Evolutionary conservation across 2,888 invertebrate genomes (phyloP), one percentile per base, ranked within the genome.

Genomic region (Bombyx huttoni): DNA sequence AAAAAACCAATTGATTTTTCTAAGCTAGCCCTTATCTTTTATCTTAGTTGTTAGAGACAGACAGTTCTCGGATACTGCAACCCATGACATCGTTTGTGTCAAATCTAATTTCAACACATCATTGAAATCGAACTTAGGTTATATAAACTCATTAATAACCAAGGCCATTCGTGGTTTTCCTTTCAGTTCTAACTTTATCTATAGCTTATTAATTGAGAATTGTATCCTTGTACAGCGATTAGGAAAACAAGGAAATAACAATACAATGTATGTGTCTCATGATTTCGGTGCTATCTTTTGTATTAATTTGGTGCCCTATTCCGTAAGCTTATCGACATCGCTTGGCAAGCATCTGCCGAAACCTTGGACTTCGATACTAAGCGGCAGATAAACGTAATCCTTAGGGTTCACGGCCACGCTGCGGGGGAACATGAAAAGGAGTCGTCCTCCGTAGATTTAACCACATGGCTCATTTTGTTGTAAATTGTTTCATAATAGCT

Each of bases 321-420:
- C 58, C 57, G 60, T 62, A 58, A 64, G 67, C 62, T 78, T 81
- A 82, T 83, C 83, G 69, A 67, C 60, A 58, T 57, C 67, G 70
- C 75, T 80, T 75, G 68, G 75, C 70, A 63, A 70, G 69, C 84
- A 85, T 85, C 83, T 85, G 83, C 83, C 83, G 78, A 78, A 81
- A 75, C 71, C 61, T 65, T 65, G 71, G 63, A 61, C 64, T 65
- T 63, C 61, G 78, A 76, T 79, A 76, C 68, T 63, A 67, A 64
- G 65, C 61, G 64, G 59, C 64, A 76, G 81, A 84, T 84, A 79
- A 81, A 73, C 74, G 61, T 59, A 67, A 68, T 70, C 68, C 71
- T 68, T 49, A 56, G 70, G 74, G 82, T 81, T 83, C 83, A 84
- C 58, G 83, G 85, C 60, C 82, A 62, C 68, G 58, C 61, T 54